These are phyloP conservation scores for Junonia oenone DNA, from an alignment of 2,888 invertebrate species.

Conservation along the genomic window DNA sequence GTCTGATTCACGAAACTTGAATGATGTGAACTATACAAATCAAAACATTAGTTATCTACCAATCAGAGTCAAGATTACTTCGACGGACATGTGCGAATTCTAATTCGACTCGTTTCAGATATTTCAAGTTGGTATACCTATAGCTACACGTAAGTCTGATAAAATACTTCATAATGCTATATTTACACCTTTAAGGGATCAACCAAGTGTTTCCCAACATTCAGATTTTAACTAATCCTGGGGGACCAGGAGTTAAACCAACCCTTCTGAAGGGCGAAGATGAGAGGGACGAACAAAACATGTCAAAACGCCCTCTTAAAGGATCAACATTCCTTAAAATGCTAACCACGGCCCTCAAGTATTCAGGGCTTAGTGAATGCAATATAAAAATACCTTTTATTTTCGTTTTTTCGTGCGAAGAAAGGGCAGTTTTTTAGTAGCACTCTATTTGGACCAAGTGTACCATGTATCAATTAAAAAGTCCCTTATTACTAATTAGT, in stretches of 20 bases:
- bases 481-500: too few species aligned
- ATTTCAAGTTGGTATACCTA: too few species aligned
- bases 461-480: too few species aligned
- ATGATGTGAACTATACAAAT: too few species aligned
- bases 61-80: too few species aligned
- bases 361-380: background rate
- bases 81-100: too few species aligned
- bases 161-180: background rate
- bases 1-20: too few species aligned
- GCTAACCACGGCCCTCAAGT: background rate
- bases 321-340: slow-evolving; percentile 3
- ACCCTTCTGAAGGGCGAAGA: background rate
- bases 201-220: background rate
- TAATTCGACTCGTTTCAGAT: too few species aligned
- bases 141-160: too few species aligned
- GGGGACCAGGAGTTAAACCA: background rate
- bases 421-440: too few species aligned
- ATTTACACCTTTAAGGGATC: background rate
- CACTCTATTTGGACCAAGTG: too few species aligned
- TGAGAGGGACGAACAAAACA: slow-evolving; percentile 11
- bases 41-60: too few species aligned
- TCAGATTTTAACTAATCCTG: background rate
- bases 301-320: slow-evolving; percentile 6
- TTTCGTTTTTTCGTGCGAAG: background rate
- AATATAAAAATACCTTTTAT: background rate